Evolutionary conservation across 2,888 invertebrate species (phyloP).

Genomic region (Teinopalpus imperialis): DNA sequence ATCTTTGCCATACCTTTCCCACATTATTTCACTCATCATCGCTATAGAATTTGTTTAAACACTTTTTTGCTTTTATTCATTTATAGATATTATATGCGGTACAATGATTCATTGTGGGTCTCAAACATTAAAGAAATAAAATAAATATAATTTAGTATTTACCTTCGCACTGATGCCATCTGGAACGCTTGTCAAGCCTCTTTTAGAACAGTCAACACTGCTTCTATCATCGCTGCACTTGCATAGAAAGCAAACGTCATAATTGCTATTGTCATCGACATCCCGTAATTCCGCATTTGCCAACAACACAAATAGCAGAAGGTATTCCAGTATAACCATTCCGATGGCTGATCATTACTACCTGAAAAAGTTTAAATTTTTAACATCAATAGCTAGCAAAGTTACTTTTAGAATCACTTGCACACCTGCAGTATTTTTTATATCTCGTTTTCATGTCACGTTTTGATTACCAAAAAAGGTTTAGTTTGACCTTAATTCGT

Average conservation of each 20-base stretch:
- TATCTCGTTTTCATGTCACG: slow-evolving; percentile 46
- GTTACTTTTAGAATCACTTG: slow-evolving; percentile 12
- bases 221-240: slow-evolving; percentile 54
- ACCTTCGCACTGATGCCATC: slow-evolving; percentile 63
- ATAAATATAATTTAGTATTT: slow-evolving; percentile 26
- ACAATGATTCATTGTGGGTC: no score
- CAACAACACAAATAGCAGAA: slow-evolving; percentile 44
- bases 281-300: slow-evolving; percentile 46
- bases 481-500: slow-evolving; percentile 16
- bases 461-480: slow-evolving; percentile 30
- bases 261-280: slow-evolving; percentile 49
- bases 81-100: no score
- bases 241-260: slow-evolving; percentile 60
- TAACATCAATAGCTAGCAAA: not conserved
- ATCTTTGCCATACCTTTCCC: no score
- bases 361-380: slow-evolving; percentile 46
- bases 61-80: no score
- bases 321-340: slow-evolving; percentile 50
- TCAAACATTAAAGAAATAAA: no score
- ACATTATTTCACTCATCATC: no score
- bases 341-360: slow-evolving; percentile 64
- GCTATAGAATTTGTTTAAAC: no score
- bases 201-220: slow-evolving; percentile 62
- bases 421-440: slow-evolving; percentile 45
- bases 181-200: slow-evolving; percentile 69